phyloP scores from a whole-genome alignment of 2,888 invertebrate species.

The Incurvaria masculella region DNA sequence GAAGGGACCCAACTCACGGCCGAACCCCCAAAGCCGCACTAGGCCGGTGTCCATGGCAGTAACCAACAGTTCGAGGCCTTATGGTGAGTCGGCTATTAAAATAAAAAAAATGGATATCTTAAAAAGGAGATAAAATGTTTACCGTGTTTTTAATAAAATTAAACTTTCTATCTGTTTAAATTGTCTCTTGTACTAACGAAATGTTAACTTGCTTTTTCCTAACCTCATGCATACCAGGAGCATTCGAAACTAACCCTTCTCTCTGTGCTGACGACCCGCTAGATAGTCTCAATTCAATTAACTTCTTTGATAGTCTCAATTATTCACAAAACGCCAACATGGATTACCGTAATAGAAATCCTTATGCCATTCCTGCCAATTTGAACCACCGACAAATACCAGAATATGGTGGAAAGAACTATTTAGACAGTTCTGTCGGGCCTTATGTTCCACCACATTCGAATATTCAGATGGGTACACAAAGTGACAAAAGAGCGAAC shows the following conservation, averaged over 20 bases:
- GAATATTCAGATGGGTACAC: conserved; percentile 21
- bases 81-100: conserved; percentile 27
- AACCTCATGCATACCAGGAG: conserved; percentile 41
- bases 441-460: conserved; percentile 49
- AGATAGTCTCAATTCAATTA: conserved; percentile 44
- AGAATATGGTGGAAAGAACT: conserved; percentile 29
- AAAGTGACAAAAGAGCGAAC: conserved; percentile 23
- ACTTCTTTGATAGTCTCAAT: conserved; percentile 42
- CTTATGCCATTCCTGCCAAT: conserved; percentile 52
- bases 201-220: conserved; percentile 19
- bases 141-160: not conserved
- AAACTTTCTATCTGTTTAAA: not conserved
- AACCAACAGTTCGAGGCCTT: conserved; percentile 34
- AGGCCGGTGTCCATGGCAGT: conserved; percentile 46
- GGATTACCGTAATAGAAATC: conserved; percentile 45
- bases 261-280: conserved; percentile 33
- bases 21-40: conserved; percentile 22
- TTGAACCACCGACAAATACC: conserved; percentile 40
- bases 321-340: conserved; percentile 29
- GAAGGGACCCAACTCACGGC: conserved; percentile 39
- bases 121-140: conserved; percentile 15
- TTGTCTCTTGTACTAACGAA: conserved; percentile 1
- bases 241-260: conserved; percentile 16
- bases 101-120: conserved; percentile 14
- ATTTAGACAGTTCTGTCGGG: conserved; percentile 20